Evolutionary conservation across 2,113 vertebrate genomes (phyloP).

Genomic region (Apteryx mantelli): DNA sequence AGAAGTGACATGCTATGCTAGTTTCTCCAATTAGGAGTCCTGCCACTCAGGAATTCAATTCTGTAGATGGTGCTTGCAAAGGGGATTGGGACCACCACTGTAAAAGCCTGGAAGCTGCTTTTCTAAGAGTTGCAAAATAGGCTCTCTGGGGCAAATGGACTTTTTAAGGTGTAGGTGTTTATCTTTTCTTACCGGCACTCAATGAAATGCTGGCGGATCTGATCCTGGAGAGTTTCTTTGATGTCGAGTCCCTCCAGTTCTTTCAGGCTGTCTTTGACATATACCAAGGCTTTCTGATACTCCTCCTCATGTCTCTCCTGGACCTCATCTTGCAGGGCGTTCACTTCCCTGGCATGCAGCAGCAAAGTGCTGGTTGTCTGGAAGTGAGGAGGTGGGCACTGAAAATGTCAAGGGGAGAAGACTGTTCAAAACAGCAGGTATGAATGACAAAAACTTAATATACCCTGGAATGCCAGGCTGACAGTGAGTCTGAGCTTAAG

Average conservation of each 20-base stretch:
- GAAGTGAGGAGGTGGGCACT: conserved; percentile 76
- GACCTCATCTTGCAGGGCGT: conserved; percentile 22
- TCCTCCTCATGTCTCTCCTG: conserved; percentile 67
- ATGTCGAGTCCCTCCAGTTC: conserved; percentile 74
- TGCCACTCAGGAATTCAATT: neutral
- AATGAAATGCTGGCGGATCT: conserved; percentile 87
- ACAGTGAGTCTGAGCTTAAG: conserved; percentile 5
- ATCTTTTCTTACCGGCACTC: conserved; percentile 81
- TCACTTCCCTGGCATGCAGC: conserved; percentile 18
- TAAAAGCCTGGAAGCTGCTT: neutral
- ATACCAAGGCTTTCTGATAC: conserved; percentile 71
- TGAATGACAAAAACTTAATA: neutral
- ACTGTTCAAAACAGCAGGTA: neutral
- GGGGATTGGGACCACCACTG: neutral
- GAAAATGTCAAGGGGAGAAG: neutral
- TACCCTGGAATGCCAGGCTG: conserved; percentile 1
- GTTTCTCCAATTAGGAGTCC: neutral
- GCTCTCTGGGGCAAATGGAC: neutral
- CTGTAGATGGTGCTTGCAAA: neutral
- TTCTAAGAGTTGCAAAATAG: neutral
- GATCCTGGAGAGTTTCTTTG: conserved; percentile 79
- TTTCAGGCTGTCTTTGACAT: conserved; percentile 75
- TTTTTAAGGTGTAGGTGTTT: neutral
- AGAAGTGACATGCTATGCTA: neutral
- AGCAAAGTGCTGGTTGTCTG: conserved; percentile 1